phyloP scores from a whole-genome alignment of 2,113 vertebrate genomes.

The Ptilonorhynchus violaceus region DNA sequence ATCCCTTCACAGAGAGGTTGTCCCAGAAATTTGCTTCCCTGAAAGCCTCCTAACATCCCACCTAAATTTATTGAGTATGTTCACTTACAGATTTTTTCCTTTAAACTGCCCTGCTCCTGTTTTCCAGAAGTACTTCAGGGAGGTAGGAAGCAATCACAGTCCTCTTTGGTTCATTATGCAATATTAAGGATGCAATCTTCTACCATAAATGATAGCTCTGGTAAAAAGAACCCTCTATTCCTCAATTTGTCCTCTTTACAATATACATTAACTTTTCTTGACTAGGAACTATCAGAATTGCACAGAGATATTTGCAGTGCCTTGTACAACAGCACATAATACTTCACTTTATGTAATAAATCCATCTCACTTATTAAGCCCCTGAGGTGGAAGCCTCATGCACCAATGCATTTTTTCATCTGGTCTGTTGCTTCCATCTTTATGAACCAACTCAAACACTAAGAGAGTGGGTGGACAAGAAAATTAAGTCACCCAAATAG shows the following conservation, averaged over 20 bases:
- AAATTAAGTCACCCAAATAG: background rate
- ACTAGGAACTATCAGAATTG: background rate
- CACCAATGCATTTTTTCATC: background rate
- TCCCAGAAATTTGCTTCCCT: background rate
- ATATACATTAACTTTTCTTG: background rate
- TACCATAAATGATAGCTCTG: background rate
- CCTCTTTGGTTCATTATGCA: background rate
- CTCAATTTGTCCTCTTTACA: background rate
- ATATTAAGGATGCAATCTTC: background rate
- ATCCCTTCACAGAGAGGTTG: background rate
- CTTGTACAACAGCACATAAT: background rate
- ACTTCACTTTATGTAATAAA: background rate
- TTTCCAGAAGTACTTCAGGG: background rate
- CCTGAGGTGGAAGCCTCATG: background rate
- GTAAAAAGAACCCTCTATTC: background rate
- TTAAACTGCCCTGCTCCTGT: background rate
- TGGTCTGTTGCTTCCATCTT: background rate
- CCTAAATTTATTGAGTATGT: background rate
- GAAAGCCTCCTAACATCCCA: background rate
- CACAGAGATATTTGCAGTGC: background rate
- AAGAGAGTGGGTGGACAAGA: background rate
- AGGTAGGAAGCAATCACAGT: background rate
- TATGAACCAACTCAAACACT: background rate
- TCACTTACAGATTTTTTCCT: background rate
- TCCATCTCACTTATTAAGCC: background rate